A percentile compares a stretch with the other conserved stretches of the same genome.
These are phyloP conservation scores for Palythoa grandis DNA, from an alignment of 92 coral and sea anemone genomes.

Conservation along the genomic window DNA sequence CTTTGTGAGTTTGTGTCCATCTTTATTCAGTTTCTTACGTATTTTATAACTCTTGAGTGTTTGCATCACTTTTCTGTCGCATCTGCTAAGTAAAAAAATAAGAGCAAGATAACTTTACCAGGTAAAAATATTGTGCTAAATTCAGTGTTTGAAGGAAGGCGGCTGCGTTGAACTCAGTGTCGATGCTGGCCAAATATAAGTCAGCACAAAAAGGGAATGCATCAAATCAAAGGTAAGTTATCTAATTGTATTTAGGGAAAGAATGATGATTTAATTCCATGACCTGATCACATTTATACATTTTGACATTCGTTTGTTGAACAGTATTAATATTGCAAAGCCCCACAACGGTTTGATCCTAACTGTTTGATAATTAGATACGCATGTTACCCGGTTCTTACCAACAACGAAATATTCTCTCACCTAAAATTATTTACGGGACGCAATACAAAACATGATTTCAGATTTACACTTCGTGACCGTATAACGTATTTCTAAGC, in stretches of 20 bases:
- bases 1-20: too few species aligned
- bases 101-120: too few species aligned
- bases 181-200: constrained; percentile 33
- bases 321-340: too few species aligned
- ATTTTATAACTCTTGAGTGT: not conserved
- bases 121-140: too few species aligned
- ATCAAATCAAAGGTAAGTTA: constrained; percentile 31
- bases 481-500: too few species aligned
- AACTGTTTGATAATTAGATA: not conserved
- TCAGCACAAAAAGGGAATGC: constrained; percentile 19
- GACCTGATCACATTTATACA: not conserved
- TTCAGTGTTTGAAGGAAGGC: not conserved
- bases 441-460: too few species aligned
- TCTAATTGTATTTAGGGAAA: not conserved
- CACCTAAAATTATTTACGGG: too few species aligned
- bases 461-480: too few species aligned
- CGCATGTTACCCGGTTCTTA: not conserved
- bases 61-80: not conserved
- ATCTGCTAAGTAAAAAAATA: too few species aligned
- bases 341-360: not conserved
- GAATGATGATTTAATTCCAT: not conserved
- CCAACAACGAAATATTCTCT: too few species aligned
- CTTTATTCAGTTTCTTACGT: not conserved
- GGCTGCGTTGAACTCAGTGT: not conserved
- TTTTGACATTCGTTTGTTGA: not conserved